These are phyloP conservation scores for Achlya flavicornis DNA, from an alignment of 2,888 invertebrate genomes.

Conservation along the genomic window DNA sequence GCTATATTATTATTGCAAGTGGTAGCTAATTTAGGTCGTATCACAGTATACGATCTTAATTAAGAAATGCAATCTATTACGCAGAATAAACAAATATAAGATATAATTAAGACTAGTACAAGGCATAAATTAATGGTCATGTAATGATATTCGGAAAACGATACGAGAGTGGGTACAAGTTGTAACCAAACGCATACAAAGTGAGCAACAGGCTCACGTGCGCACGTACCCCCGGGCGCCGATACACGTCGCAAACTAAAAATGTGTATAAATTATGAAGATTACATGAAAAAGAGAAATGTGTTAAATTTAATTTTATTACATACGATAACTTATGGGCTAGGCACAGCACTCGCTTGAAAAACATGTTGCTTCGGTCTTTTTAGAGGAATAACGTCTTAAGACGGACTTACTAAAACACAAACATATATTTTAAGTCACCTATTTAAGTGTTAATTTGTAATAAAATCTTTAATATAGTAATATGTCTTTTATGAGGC, in stretches of 20 bases:
- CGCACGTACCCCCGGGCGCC: constrained; percentile 63
- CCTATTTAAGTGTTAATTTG: constrained; percentile 32
- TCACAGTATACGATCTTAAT: constrained; percentile 34
- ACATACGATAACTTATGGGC: constrained; percentile 81
- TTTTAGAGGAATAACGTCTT: constrained; percentile 32
- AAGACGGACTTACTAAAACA: constrained; percentile 18
- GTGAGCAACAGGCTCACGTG: constrained; percentile 30
- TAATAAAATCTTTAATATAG: constrained; percentile 16
- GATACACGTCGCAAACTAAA: constrained; percentile 77
- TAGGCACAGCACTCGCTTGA: constrained; percentile 76
- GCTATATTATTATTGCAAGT: neutral
- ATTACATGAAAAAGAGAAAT: constrained; percentile 83
- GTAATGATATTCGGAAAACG: constrained; percentile 54
- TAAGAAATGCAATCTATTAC: constrained; percentile 35
- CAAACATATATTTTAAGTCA: constrained; percentile 18
- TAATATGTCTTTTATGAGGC: constrained; percentile 49
- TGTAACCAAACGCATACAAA: constrained; percentile 40
- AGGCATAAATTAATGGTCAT: constrained; percentile 49
- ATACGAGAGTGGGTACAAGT: constrained; percentile 30
- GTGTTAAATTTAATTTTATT: constrained; percentile 84
- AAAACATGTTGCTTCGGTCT: constrained; percentile 65
- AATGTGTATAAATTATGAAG: constrained; percentile 82
- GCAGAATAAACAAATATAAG: constrained; percentile 47
- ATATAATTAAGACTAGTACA: constrained; percentile 33
- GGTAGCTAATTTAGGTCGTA: neutral